Evolutionary conservation across 2,113 vertebrate species (phyloP).

Genomic region (Australoheros scitulus): DNA sequence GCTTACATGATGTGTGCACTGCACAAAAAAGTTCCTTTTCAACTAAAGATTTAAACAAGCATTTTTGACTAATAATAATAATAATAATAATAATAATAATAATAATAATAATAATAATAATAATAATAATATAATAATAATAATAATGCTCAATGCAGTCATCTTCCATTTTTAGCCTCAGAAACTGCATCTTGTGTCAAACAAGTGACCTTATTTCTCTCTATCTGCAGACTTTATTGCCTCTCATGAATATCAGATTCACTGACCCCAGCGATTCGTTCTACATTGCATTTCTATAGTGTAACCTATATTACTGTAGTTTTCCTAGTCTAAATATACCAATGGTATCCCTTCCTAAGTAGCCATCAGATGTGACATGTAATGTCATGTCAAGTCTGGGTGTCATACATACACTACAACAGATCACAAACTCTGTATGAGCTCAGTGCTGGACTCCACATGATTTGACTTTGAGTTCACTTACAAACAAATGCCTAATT

Average conservation of each 20-base stretch:
- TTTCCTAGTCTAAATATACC: conserved; percentile 26
- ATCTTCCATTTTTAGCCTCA: background rate
- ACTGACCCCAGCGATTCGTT: conserved; percentile 36
- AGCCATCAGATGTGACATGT: background rate
- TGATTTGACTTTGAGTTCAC: conserved; percentile 39
- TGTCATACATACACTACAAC: background rate
- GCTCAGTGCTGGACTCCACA: background rate
- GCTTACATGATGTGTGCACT: background rate
- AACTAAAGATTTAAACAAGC: background rate
- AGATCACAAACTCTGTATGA: background rate
- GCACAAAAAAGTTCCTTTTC: background rate
- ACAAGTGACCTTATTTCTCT: background rate
- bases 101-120: too few species aligned
- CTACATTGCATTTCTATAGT: background rate
- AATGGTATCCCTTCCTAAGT: background rate
- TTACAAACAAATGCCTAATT: conserved; percentile 30
- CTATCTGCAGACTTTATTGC: background rate
- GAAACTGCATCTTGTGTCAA: background rate
- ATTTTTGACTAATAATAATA: background rate
- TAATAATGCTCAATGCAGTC: background rate
- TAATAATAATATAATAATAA: background rate
- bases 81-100: background rate
- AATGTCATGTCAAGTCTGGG: background rate
- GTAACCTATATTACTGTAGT: background rate
- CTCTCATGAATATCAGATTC: background rate